Evolutionary conservation across 2,113 vertebrate genomes (phyloP).

Genomic region (Synchiropus splendidus): DNA sequence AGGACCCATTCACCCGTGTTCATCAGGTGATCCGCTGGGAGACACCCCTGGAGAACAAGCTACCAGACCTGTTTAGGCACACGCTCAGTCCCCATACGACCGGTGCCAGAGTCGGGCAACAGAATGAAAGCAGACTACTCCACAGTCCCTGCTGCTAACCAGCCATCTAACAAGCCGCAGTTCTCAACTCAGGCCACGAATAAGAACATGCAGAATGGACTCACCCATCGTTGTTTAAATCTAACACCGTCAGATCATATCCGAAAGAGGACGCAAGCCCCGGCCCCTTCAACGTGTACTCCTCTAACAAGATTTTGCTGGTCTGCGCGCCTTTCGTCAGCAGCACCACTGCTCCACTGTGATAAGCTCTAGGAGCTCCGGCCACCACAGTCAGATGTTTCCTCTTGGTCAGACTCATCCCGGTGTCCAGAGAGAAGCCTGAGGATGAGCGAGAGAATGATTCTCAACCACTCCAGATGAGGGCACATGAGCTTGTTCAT

Average conservation of each 20-base stretch:
- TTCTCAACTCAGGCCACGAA: neutral
- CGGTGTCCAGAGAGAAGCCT: conserved; percentile 94
- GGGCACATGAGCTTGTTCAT: neutral
- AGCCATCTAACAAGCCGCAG: too few species aligned
- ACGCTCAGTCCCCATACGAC: too few species aligned
- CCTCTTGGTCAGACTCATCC: conserved; percentile 72
- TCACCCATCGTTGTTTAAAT: conserved; percentile 88
- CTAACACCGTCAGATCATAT: conserved; percentile 87
- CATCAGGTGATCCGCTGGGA: too few species aligned
- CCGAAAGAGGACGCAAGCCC: conserved; percentile 94
- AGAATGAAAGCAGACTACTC: too few species aligned
- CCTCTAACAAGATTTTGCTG: conserved; percentile 54
- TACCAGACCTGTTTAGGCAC: too few species aligned
- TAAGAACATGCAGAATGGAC: conserved; percentile 9
- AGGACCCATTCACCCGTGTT: too few species aligned
- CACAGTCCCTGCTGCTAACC: too few species aligned
- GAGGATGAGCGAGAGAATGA: conserved; percentile 3
- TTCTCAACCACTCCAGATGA: neutral
- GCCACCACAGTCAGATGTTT: conserved; percentile 86
- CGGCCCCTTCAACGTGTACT: conserved; percentile 80
- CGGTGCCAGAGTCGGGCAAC: too few species aligned
- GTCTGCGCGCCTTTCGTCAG: conserved; percentile 58
- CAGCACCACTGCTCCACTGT: conserved; percentile 86
- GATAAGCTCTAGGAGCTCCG: conserved; percentile 87
- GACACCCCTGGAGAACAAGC: too few species aligned